phyloP scores from a whole-genome alignment of 2,113 vertebrate species.

The Trichechus manatus region DNA sequence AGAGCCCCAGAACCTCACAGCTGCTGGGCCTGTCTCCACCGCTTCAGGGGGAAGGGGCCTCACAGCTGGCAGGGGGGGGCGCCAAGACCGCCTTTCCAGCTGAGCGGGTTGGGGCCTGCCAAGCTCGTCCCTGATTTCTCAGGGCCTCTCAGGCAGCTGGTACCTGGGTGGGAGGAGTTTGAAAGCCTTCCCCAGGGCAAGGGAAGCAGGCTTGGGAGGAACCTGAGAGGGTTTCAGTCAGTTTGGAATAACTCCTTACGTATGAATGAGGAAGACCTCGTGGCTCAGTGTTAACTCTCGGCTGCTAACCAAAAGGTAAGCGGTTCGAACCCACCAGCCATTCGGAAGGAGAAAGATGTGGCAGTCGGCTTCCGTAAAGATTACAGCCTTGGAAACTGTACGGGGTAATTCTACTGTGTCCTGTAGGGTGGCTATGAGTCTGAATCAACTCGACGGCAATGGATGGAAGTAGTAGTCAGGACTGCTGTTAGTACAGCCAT shows the following conservation, averaged over 20 bases:
- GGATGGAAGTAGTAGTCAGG: neutral
- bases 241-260: neutral
- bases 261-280: neutral
- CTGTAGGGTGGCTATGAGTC: neutral
- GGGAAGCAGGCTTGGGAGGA: neutral
- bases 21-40: conserved; percentile 38
- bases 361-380: neutral
- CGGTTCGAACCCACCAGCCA: neutral
- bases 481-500: neutral
- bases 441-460: neutral
- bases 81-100: neutral
- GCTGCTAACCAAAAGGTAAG: neutral
- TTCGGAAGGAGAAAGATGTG: neutral
- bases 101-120: neutral
- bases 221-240: neutral
- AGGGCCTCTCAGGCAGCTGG: neutral
- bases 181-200: neutral
- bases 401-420: neutral
- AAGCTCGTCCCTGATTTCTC: neutral
- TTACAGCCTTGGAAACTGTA: neutral
- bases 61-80: neutral
- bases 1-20: conserved; percentile 64
- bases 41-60: neutral
- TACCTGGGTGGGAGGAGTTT: no score
- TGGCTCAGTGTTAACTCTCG: neutral